phyloP scores from a whole-genome alignment of 2,888 invertebrate species.

The Bruchidius siliquastri region DNA sequence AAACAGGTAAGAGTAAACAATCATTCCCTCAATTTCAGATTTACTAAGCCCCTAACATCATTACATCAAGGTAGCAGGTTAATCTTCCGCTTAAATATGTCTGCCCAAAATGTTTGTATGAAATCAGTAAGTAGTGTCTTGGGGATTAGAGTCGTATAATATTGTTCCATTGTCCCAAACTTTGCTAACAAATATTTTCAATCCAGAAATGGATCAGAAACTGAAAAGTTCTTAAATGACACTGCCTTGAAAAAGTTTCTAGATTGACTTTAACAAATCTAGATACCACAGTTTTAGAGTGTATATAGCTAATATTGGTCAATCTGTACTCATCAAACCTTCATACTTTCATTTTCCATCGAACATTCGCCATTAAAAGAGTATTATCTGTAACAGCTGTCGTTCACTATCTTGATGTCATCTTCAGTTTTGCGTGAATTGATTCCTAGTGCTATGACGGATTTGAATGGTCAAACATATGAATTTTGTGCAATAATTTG shows the following conservation, averaged over 20 bases:
- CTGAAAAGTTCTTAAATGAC: too few relatives aligned
- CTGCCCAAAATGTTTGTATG: background rate
- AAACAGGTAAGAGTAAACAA: conserved; percentile 19
- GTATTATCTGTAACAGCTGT: background rate
- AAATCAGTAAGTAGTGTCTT: background rate
- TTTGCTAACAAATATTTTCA: too few relatives aligned
- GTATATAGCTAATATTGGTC: conserved; percentile 10
- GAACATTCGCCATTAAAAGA: background rate
- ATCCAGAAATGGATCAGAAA: too few relatives aligned
- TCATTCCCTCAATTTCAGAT: conserved; percentile 1
- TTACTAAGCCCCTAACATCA: background rate
- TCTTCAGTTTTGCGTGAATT: conserved; percentile 1
- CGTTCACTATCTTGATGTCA: conserved; percentile 4
- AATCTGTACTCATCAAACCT: conserved; percentile 8
- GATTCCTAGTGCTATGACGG: background rate
- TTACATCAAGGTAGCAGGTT: background rate
- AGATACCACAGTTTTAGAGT: background rate
- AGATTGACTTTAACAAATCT: background rate
- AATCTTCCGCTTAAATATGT: conserved; percentile 1
- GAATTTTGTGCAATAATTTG: too few relatives aligned
- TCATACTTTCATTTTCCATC: background rate
- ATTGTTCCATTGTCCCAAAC: too few relatives aligned
- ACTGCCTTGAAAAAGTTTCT: too few relatives aligned
- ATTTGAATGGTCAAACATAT: too few relatives aligned
- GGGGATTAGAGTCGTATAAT: background rate